phyloP scores from a whole-genome alignment of 2,797 vertebrate genomes.

The Oreortyx pictus region DNA sequence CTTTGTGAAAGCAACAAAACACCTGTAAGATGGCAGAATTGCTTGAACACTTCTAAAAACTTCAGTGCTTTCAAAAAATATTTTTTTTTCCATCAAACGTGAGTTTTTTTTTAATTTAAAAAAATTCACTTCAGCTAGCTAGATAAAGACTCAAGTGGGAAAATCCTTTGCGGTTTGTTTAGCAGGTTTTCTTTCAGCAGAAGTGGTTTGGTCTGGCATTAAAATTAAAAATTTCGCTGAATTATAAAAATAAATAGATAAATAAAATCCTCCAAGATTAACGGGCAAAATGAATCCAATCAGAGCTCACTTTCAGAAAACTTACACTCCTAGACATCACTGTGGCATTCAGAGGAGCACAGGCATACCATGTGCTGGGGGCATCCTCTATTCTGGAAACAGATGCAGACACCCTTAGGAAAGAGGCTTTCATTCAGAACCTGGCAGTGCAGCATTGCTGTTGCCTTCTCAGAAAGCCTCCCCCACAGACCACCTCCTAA shows the following conservation, averaged over 20 bases:
- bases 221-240: neutral
- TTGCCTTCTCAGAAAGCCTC: neutral
- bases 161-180: neutral
- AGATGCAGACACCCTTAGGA: neutral
- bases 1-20: neutral
- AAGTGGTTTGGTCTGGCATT: neutral
- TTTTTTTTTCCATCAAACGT: neutral
- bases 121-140: neutral
- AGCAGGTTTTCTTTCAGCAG: neutral
- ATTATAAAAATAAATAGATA: neutral
- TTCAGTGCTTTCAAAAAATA: neutral
- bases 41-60: neutral
- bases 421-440: constrained; percentile 5
- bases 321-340: neutral
- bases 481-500: constrained; percentile 25
- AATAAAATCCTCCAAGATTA: neutral
- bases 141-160: neutral
- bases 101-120: neutral
- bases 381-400: neutral
- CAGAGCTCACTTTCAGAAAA: neutral
- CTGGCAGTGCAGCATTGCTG: constrained; percentile 13
- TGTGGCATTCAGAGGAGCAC: neutral
- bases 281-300: neutral
- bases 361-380: neutral
- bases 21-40: neutral